Percentiles rank a stretch among this genome's conserved stretches.
Evolutionary conservation across 1,140 invertebrate genomes (phyloP).

Genomic region (Bombyx mori): DNA sequence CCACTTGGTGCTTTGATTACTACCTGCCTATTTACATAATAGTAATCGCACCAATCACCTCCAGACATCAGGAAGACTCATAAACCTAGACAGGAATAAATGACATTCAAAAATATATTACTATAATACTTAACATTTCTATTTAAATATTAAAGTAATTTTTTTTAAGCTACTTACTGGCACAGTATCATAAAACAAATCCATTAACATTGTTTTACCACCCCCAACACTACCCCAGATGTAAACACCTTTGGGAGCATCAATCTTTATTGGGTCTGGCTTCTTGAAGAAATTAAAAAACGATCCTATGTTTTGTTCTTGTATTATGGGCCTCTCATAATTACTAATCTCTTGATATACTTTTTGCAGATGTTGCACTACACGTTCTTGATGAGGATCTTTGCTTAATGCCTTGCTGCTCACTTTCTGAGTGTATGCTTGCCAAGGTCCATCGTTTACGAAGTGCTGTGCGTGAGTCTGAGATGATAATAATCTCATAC

Average conservation of each 20-base stretch:
- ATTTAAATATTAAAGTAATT: constrained; percentile 8
- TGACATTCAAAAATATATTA: not conserved
- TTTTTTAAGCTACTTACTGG: constrained; percentile 58
- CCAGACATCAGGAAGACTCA: too few species aligned
- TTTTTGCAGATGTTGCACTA: constrained; percentile 78
- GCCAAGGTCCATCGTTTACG: constrained; percentile 59
- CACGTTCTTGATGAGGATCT: constrained; percentile 81
- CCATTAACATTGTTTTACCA: constrained; percentile 99
- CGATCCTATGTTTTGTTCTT: constrained; percentile 49
- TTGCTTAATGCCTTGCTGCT: constrained; percentile 64
- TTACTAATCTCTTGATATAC: constrained; percentile 77
- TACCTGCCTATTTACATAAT: not conserved
- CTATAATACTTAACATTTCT: constrained; percentile 4
- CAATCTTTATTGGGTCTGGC: constrained; percentile 59
- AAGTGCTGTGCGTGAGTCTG: constrained; percentile 26
- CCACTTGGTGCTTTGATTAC: not conserved
- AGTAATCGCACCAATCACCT: too few species aligned
- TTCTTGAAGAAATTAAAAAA: constrained; percentile 62
- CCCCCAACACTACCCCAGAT: constrained; percentile 91
- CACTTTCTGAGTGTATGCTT: constrained; percentile 74
- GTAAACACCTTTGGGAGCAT: constrained; percentile 83
- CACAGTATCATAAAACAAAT: constrained; percentile 88
- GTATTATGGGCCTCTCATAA: constrained; percentile 70
- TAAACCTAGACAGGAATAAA: too few species aligned
- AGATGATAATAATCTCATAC: constrained; percentile 41